Percentiles rank a stretch among this genome's conserved stretches.
Conservation (phyloP, 2,888 invertebrate species). For the Calliphora vomitoria region DNA sequence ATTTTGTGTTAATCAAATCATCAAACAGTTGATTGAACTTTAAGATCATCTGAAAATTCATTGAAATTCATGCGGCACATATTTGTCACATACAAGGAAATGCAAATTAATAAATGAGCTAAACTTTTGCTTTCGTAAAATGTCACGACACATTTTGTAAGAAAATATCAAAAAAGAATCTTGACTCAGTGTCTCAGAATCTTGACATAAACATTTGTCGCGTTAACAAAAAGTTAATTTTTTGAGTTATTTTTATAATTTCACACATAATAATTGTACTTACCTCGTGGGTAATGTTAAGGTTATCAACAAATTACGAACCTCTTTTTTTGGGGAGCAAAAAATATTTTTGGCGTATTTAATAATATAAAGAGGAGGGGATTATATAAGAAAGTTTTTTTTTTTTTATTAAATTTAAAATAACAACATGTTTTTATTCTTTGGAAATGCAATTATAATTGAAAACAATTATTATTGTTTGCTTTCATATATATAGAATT, state of each 20-base stretch:
- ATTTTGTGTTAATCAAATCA: slow-evolving; percentile 39
- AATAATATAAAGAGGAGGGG: not conserved
- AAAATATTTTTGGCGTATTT: not conserved
- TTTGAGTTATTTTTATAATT: too few species aligned
- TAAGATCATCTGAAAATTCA: slow-evolving; percentile 1
- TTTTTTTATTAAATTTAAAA: too few species aligned
- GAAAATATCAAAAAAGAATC: not conserved
- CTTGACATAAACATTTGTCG: not conserved
- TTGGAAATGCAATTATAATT: not conserved
- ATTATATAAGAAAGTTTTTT: too few species aligned
- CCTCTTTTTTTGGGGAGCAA: not conserved
- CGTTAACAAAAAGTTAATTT: too few species aligned
- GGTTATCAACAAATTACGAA: not conserved
- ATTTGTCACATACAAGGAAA: slow-evolving; percentile 41
- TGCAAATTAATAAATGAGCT: slow-evolving; percentile 35
- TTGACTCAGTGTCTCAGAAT: too few species aligned
- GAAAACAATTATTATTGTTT: slow-evolving; percentile 33
- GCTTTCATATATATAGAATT: slow-evolving; percentile 1
- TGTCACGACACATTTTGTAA: not conserved
- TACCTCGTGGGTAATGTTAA: not conserved
- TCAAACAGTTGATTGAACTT: slow-evolving; percentile 53
- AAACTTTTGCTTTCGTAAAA: slow-evolving; percentile 20
- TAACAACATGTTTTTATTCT: not conserved
- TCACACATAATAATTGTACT: not conserved
- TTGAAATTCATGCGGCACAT: not conserved